Percentiles rank a stretch among this genome's conserved stretches.
phyloP scores from a whole-genome alignment of 2,797 vertebrate species.

The Melanotaenia pygmaea region DNA sequence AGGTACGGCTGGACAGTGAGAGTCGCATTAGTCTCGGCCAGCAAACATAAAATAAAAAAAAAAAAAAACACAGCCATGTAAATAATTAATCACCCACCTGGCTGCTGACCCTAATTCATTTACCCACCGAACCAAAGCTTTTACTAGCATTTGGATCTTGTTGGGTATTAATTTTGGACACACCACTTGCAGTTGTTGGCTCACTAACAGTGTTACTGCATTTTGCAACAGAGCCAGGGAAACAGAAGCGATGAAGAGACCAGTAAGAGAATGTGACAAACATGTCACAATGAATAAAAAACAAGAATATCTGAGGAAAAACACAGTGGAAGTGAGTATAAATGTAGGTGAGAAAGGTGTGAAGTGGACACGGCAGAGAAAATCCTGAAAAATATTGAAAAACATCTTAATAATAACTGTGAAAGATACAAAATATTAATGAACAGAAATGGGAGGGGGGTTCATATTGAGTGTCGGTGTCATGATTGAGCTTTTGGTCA shows the following conservation, averaged over 20 bases:
- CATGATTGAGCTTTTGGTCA: slow-evolving; percentile 63
- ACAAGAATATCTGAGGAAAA: slow-evolving; percentile 13
- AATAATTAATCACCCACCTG: slow-evolving; percentile 1
- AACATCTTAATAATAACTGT: slow-evolving; percentile 13
- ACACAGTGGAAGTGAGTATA: slow-evolving; percentile 4
- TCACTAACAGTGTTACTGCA: slow-evolving; percentile 26
- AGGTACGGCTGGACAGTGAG: neutral
- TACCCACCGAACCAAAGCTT: neutral
- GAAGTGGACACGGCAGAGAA: slow-evolving; percentile 23
- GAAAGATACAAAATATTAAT: slow-evolving; percentile 12
- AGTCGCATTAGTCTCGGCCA: neutral
- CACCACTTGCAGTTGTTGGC: neutral
- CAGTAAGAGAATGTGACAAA: slow-evolving; percentile 19
- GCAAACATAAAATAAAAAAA: neutral
- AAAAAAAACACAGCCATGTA: neutral
- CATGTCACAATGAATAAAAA: slow-evolving; percentile 17
- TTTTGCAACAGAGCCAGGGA: slow-evolving; percentile 11
- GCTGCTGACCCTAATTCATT: neutral
- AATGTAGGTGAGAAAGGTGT: slow-evolving; percentile 15
- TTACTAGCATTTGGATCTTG: neutral
- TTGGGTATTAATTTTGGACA: neutral
- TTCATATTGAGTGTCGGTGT: slow-evolving; percentile 24
- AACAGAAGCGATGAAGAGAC: slow-evolving; percentile 11
- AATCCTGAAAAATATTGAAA: slow-evolving; percentile 15
- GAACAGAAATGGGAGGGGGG: neutral